Evolutionary conservation across 2,797 vertebrate species (phyloP), one percentile per base, ranked within the genome.

Genomic region (Gymnocypris eckloni): DNA sequence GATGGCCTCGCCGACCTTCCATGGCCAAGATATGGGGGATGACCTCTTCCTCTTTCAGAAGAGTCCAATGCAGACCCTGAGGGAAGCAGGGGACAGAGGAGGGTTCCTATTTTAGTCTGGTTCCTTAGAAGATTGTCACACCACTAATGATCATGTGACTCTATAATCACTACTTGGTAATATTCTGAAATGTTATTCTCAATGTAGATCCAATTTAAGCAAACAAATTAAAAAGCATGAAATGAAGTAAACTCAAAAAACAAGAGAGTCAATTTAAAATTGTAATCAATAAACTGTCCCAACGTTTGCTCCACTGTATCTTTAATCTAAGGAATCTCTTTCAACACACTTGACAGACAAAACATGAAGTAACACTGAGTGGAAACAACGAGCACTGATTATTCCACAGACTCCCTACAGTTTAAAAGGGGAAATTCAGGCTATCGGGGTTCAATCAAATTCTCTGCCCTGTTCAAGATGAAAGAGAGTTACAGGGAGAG

Each of bases 11-110:
- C 0, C 97, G 97, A 11, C 97, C 97, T 79, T 99, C 98, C 98
- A 99, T 97, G 0, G 97, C 97, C 92, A 97, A 94, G 94, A 99
- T 97, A n/a, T 91, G 96, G 86, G 98, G 98, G 90, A 98, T 91
- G 56, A 99, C 96, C 78, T 99, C 98, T 82, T 99, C 98, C 84
- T 98, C 97, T 91, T 97, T 98, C 94, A 99, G 94, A 77, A 98
- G 94, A 93, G 95, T 98, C 98, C 98, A 99, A 93, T 99, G 98
- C 95, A 99, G 94, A 83, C 98, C 98, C 98, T 99, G 94, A 13
- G 54, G 37, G 72, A 28, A 75, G 43, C 25, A 45, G 66, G 43
- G 11, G 69, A 88, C 11, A 78, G 50, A 67, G 18, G 37, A 15
- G 59, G n/a, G 76, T 80, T 69, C 12, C 43, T 33, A 54, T 18